Percentiles rank a stretch among this genome's conserved stretches.
Conservation (phyloP, 2,113 vertebrate species). For the Cavia porcellus region DNA sequence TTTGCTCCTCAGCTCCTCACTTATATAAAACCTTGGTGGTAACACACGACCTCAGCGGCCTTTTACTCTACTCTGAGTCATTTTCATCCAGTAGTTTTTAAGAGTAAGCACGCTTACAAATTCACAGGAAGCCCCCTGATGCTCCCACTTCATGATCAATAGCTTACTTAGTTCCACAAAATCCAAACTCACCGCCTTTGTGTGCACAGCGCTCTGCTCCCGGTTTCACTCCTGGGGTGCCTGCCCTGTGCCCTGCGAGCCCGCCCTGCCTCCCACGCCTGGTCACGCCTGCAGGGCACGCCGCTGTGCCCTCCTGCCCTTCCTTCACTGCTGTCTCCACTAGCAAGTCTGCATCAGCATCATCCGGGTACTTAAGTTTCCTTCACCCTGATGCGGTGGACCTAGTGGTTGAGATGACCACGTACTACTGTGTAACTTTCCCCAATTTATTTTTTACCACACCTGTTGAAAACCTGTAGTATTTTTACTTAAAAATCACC, state of each 20-base stretch:
- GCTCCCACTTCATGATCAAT: neutral
- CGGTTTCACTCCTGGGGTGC: neutral
- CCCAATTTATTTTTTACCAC: neutral
- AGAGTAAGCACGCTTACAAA: too few species aligned
- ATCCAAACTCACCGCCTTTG: neutral
- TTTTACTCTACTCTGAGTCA: neutral
- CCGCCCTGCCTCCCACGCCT: neutral
- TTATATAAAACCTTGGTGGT: neutral
- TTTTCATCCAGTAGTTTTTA: neutral
- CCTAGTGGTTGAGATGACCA: neutral
- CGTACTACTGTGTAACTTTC: neutral
- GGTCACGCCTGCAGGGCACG: neutral
- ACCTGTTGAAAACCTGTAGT: neutral
- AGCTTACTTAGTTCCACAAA: neutral
- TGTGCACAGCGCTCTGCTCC: neutral
- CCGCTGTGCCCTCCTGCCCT: neutral
- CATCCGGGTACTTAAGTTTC: neutral
- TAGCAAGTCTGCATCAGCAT: neutral
- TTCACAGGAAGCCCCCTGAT: neutral
- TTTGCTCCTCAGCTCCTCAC: neutral
- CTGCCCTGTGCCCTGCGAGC: too few species aligned
- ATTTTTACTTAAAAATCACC: neutral
- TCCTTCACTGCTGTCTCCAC: neutral
- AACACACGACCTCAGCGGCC: neutral
- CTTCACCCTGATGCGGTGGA: neutral